Evolutionary conservation across 2,888 invertebrate species (phyloP).

Genomic region (Patella caerulea): DNA sequence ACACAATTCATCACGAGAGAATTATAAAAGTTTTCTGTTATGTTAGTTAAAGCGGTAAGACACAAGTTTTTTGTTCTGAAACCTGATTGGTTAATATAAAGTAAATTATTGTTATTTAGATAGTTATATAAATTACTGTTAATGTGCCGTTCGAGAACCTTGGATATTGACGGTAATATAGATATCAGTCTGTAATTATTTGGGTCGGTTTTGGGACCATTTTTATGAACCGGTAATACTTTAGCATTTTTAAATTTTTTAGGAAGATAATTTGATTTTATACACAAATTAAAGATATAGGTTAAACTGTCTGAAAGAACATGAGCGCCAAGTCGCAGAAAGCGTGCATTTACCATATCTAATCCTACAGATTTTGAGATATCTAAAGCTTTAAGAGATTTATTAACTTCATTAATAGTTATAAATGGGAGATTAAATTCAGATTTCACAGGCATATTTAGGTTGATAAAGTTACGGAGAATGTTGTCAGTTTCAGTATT

Average conservation of each 20-base stretch:
- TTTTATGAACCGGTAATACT: not conserved
- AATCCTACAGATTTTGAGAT: not conserved
- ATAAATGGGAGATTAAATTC: not conserved
- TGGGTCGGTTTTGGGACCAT: not conserved
- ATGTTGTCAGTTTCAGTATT: not conserved
- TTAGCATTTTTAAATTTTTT: not conserved
- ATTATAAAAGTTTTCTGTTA: not conserved
- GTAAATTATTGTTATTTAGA: slow-evolving; percentile 5
- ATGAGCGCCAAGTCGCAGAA: not conserved
- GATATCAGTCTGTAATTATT: not conserved
- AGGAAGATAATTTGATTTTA: not conserved
- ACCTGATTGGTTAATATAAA: not conserved
- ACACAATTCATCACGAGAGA: not conserved
- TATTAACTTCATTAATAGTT: not conserved
- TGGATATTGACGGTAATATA: not conserved
- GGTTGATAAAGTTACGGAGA: not conserved
- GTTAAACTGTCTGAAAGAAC: not conserved
- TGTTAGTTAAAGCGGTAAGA: not conserved
- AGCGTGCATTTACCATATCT: not conserved
- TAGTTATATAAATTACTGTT: not conserved
- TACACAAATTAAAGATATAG: not conserved
- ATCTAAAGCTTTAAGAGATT: not conserved
- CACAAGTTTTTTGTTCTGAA: not conserved
- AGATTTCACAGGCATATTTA: not conserved
- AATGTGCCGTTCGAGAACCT: not conserved